Conservation (phyloP, 2,113 vertebrate genomes). For the Sturnus vulgaris region DNA sequence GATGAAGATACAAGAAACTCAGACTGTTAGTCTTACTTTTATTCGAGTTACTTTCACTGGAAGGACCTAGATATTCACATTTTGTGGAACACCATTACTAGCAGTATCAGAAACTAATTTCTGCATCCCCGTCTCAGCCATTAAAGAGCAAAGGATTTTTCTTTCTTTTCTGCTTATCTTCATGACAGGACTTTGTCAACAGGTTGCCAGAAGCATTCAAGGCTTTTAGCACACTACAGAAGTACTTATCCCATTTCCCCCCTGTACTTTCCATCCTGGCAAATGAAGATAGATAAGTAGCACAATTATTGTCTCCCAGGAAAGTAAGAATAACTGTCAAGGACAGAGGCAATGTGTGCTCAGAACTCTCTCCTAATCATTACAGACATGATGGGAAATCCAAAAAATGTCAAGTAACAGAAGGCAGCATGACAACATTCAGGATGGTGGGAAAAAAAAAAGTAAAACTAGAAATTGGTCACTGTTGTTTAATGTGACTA, state of each 20-base stretch:
- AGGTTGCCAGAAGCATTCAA: conserved; percentile 19
- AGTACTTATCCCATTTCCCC: not conserved
- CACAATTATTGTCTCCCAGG: conserved; percentile 10
- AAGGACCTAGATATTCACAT: not conserved
- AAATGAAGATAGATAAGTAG: conserved; percentile 9
- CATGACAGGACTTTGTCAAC: not conserved
- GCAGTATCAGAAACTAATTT: not conserved
- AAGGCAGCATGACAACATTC: not conserved
- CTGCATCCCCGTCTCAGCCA: not conserved
- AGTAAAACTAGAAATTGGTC: not conserved
- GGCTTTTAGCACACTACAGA: not conserved
- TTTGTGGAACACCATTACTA: not conserved
- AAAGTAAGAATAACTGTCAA: conserved; percentile 39
- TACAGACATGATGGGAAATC: not conserved
- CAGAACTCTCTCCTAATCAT: not conserved
- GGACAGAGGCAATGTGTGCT: conserved; percentile 15
- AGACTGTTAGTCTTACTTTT: not conserved
- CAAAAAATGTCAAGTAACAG: conserved; percentile 29
- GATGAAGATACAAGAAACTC: not conserved
- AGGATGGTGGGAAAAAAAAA: fast-evolving
- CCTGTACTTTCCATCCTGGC: not conserved
- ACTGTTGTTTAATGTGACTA: not conserved
- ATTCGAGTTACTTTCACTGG: not conserved
- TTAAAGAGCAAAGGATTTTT: not conserved
- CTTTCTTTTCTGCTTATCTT: not conserved